These are phyloP conservation scores for Rhynchotus rufescens DNA, from an alignment of 2,797 vertebrate genomes.

Conservation along the genomic window DNA sequence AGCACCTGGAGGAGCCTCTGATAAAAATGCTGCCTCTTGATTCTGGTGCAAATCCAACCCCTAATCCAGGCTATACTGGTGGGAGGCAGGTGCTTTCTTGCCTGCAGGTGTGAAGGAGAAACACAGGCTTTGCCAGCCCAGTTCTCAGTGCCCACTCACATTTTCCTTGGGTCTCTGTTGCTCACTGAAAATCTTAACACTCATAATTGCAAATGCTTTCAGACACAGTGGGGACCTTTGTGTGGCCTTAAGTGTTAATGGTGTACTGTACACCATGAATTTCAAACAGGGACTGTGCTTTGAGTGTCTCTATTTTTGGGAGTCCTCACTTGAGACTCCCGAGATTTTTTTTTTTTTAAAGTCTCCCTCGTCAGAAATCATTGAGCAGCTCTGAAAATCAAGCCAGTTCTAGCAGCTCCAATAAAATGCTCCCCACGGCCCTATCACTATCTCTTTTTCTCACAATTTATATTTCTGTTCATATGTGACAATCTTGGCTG, in stretches of 20 bases:
- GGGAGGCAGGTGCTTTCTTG: background rate
- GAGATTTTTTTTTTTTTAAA: background rate
- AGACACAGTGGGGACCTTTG: background rate
- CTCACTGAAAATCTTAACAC: rapidly evolving
- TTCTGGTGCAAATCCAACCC: background rate
- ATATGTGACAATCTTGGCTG: rapidly evolving
- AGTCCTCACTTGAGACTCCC: rapidly evolving
- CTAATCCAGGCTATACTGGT: background rate
- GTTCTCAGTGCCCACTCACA: background rate
- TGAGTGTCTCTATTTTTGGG: rapidly evolving
- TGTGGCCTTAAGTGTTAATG: background rate
- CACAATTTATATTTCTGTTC: background rate
- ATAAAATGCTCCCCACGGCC: background rate
- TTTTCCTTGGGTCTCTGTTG: background rate
- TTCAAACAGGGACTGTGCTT: background rate
- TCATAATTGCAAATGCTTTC: rapidly evolving
- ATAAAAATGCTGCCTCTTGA: too few relatives aligned
- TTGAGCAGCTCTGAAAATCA: background rate
- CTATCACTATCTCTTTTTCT: background rate
- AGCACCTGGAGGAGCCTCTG: background rate
- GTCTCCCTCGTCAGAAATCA: background rate
- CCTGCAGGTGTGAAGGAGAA: background rate
- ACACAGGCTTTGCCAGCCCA: background rate
- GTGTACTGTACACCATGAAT: rapidly evolving
- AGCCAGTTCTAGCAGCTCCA: rapidly evolving